phyloP scores from a whole-genome alignment of 2,797 vertebrate genomes.

The Sciaenops ocellatus region DNA sequence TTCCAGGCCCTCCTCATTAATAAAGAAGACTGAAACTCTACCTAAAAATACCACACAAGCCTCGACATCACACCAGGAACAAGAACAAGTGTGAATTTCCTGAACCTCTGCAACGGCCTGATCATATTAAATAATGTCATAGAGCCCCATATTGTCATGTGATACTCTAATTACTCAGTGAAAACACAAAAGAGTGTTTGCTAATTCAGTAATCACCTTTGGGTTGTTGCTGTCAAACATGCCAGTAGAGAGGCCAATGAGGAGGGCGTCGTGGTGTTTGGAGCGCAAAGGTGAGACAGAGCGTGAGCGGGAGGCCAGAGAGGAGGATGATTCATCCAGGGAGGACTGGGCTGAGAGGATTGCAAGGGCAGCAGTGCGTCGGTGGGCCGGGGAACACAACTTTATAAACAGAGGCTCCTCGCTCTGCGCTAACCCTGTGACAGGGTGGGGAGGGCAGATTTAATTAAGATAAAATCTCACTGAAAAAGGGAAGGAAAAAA shows the following conservation, averaged over 20 bases:
- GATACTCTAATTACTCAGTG: neutral
- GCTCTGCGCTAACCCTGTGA: conserved; percentile 44
- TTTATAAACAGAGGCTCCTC: conserved; percentile 90
- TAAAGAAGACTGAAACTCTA: conserved; percentile 56
- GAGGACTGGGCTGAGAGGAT: conserved; percentile 90
- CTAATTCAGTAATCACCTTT: conserved; percentile 86
- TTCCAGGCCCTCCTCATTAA: conserved; percentile 66
- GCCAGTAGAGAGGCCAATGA: conserved; percentile 96
- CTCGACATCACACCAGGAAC: conserved; percentile 16
- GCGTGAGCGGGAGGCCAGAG: conserved; percentile 87
- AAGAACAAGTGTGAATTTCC: conserved; percentile 25
- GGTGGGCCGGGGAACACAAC: conserved; percentile 84
- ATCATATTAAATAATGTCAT: conserved; percentile 17
- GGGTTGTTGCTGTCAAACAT: conserved; percentile 97
- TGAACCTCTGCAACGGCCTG: conserved; percentile 4
- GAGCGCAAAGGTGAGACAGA: conserved; percentile 92
- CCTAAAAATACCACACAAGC: conserved; percentile 65
- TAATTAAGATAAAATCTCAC: conserved; percentile 44
- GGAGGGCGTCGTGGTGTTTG: conserved; percentile 88
- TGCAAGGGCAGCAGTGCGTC: conserved; percentile 82
- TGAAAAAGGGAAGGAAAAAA: neutral
- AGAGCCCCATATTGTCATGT: neutral
- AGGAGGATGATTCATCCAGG: conserved; percentile 89
- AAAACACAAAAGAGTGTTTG: neutral
- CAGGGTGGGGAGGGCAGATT: conserved; percentile 9